phyloP scores from a whole-genome alignment of 1,140 invertebrate species.

The Meloidogyne floridensis region DNA sequence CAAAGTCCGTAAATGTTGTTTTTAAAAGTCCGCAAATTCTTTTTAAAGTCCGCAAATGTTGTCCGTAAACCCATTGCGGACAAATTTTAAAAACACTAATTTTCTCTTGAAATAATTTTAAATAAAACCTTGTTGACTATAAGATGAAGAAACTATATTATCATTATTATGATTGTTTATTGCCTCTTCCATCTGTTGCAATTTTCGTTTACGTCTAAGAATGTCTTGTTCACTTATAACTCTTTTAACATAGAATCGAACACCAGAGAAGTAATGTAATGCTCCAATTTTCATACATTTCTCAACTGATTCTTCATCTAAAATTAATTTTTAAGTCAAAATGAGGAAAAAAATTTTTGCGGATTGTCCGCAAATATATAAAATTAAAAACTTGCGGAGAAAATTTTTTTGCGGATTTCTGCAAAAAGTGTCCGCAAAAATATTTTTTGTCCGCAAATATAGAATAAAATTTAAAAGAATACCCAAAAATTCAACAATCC shows the following conservation, averaged over 20 bases:
- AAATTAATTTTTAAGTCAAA: neutral
- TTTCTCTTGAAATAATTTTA: neutral
- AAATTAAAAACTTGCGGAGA: no score
- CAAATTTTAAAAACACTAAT: neutral
- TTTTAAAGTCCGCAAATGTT: no score
- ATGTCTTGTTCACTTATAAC: slow-evolving; percentile 23
- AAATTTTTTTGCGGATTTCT: no score
- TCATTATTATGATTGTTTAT: neutral
- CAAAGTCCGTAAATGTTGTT: no score
- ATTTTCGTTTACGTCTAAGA: slow-evolving; percentile 27
- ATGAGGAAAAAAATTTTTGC: no score
- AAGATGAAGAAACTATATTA: no score
- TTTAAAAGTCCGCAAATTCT: no score
- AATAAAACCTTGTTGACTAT: neutral
- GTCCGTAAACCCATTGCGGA: no score
- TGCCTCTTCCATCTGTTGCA: slow-evolving; percentile 22
- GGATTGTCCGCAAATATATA: no score
- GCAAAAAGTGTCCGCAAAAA: no score
- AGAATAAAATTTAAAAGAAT: neutral
- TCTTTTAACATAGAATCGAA: slow-evolving; percentile 27
- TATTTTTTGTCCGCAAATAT: no score
- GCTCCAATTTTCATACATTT: slow-evolving; percentile 16
- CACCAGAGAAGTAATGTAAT: slow-evolving; percentile 25
- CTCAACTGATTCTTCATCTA: slow-evolving; percentile 21
- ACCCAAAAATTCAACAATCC: slow-evolving; percentile 30